These are phyloP conservation scores for Oryzias melastigma DNA, from an alignment of 2,113 vertebrate species.

Conservation along the genomic window DNA sequence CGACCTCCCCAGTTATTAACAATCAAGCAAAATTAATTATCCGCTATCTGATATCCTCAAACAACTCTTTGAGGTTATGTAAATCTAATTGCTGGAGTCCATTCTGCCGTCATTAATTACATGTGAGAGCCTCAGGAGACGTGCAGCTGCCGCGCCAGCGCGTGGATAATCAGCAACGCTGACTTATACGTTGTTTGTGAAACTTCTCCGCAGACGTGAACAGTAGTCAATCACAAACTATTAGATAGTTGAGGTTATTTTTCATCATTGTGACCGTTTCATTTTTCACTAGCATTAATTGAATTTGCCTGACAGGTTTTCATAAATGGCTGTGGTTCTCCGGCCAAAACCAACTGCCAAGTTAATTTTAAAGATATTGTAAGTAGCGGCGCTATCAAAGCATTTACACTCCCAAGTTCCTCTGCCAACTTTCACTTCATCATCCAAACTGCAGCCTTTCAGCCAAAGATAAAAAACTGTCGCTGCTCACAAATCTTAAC, in stretches of 20 bases:
- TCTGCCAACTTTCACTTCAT: not conserved
- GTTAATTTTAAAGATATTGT: conserved; percentile 7
- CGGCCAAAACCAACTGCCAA: not conserved
- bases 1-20: no score
- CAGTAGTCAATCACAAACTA: not conserved
- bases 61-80: conserved; percentile 33
- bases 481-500: not conserved
- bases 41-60: conserved; percentile 18
- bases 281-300: conserved; percentile 18
- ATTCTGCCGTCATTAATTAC: conserved; percentile 29
- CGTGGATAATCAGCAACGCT: not conserved
- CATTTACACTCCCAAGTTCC: not conserved
- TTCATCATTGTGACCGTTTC: conserved; percentile 10
- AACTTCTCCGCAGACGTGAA: conserved; percentile 9
- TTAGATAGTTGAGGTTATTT: not conserved
- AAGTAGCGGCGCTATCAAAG: conserved; percentile 3
- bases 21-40: conserved; percentile 42
- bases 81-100: conserved; percentile 11
- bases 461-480: not conserved
- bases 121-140: not conserved
- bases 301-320: not conserved
- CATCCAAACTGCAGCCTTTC: not conserved
- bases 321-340: not conserved
- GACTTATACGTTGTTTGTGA: conserved; percentile 5
- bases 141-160: no score